Base-by-base conservation (phyloP, 2,797 vertebrate genomes). In the Hirundo rustica region DNA sequence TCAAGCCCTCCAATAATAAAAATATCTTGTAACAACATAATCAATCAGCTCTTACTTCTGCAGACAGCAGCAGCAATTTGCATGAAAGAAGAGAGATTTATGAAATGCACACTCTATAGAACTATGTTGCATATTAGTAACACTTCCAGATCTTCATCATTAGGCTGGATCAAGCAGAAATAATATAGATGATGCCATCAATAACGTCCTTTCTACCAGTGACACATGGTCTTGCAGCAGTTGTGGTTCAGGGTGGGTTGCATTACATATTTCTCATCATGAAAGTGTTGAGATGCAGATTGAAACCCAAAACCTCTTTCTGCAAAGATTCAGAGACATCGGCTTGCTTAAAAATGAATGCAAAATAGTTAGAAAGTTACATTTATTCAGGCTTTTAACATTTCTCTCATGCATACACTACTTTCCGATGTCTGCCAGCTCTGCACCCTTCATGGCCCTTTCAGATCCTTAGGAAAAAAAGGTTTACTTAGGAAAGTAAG, bases 251-350 rank as follows among this genome's bases (percentile, higher is more conserved):
- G 20, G 2, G 86, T 36, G 11, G 3, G 66, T 40, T 89, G 77
- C 74, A 95, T 75, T 45, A 95, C 36, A 60, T 20, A 64, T 77
- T 73, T 95, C 72, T 96, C 85, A 13, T 95, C 10, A 12, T 70
- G 58, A 78, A n/a, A 91, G 80, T 17, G 91, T 79, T 42, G 64
- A 86, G 7, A 80, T 57, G 14, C 68, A 95, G 25, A 29, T 34
- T 78, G 93, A 94, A 26, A 94, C 22, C 1, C 6, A 77, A 75
- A 97, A 89, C 14, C 83, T 94, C 40, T 88, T 94, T 60, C 40
- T 86, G 27, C 38, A 71, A 83, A 95, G 77, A 81, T 97, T 93
- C 5, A 71, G 89, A 89, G 91, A 88, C 20, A 91, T 64, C 83
- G 95, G 30, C 55, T 61, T 94, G 44, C 47, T 92, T 86, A 72